phyloP scores from a whole-genome alignment of 1,140 invertebrate genomes.

The Spodoptera frugiperda region DNA sequence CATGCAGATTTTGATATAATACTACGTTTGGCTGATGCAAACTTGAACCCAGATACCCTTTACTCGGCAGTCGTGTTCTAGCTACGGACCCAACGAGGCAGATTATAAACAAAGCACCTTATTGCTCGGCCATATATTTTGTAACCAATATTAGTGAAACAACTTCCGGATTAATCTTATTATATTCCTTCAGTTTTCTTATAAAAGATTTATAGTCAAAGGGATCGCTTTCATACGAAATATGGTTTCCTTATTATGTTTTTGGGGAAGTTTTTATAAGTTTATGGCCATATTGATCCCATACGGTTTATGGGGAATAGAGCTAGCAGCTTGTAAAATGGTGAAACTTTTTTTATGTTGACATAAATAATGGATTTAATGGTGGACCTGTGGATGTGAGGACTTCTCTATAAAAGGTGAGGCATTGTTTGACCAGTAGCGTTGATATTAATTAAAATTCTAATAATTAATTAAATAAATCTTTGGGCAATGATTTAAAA shows the following conservation, averaged over 20 bases:
- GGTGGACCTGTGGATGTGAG: too few relatives aligned
- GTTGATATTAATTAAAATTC: too few relatives aligned
- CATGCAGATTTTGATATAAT: too few relatives aligned
- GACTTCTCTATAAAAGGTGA: too few relatives aligned
- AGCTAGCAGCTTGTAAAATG: neutral
- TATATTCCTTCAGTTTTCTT: constrained; percentile 35
- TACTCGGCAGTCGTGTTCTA: too few relatives aligned
- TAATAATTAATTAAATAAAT: too few relatives aligned
- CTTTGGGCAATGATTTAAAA: too few relatives aligned
- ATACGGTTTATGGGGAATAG: neutral
- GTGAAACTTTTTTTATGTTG: neutral
- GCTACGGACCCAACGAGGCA: neutral
- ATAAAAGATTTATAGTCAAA: constrained; percentile 36
- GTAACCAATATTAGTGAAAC: neutral
- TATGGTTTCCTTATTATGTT: constrained; percentile 25
- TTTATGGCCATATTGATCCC: neutral
- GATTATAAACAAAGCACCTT: neutral
- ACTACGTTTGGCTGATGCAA: neutral
- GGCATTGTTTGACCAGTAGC: neutral
- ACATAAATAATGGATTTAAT: neutral
- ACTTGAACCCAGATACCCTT: too few relatives aligned
- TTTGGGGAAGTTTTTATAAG: constrained; percentile 8
- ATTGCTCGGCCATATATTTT: neutral
- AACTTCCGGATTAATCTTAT: constrained; percentile 23
- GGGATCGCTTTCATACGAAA: constrained; percentile 25